Evolutionary conservation across 1,140 invertebrate species (phyloP).

Genomic region (Drosophila nannoptera): DNA sequence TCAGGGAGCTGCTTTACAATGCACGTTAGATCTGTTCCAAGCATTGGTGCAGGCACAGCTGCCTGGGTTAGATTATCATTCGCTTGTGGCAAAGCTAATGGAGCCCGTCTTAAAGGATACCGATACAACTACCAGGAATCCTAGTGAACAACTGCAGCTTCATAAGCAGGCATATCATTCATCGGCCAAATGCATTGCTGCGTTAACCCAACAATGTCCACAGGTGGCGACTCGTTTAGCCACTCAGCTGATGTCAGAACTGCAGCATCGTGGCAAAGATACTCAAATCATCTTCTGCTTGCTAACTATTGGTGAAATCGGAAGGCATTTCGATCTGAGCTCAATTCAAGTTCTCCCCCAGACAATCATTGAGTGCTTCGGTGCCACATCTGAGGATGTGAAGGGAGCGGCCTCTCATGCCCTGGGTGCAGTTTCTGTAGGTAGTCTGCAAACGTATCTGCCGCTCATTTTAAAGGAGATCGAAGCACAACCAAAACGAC

Average conservation of each 20-base stretch:
- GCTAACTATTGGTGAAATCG: slow-evolving; percentile 97
- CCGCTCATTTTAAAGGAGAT: slow-evolving; percentile 97
- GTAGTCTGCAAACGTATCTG: slow-evolving; percentile 95
- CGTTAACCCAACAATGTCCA: slow-evolving; percentile 89
- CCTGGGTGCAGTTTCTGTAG: slow-evolving; percentile 95
- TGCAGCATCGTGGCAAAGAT: slow-evolving; percentile 86
- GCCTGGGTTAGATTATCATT: slow-evolving; percentile 88
- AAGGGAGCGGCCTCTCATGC: slow-evolving; percentile 98
- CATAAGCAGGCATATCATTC: slow-evolving; percentile 92
- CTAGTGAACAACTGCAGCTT: slow-evolving; percentile 73
- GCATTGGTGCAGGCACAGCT: slow-evolving; percentile 90
- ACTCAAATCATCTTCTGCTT: slow-evolving; percentile 94
- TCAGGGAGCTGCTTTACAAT: slow-evolving; percentile 90
- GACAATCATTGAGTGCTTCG: slow-evolving; percentile 88
- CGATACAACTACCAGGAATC: slow-evolving; percentile 24
- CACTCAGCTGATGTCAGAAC: slow-evolving; percentile 90
- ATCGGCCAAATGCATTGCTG: slow-evolving; percentile 96
- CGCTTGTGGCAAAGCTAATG: slow-evolving; percentile 87
- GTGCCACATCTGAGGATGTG: slow-evolving; percentile 89
- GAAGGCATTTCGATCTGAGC: slow-evolving; percentile 93
- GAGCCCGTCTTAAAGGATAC: slow-evolving; percentile 80
- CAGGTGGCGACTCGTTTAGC: slow-evolving; percentile 89
- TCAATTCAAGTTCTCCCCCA: slow-evolving; percentile 86
- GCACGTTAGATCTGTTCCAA: slow-evolving; percentile 95
- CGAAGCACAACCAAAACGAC: slow-evolving; percentile 93